A percentile compares a stretch with the other conserved stretches of the same genome.
Evolutionary conservation across 1,140 invertebrate genomes (phyloP).

Genomic region (Dermatophagoides farinae): DNA sequence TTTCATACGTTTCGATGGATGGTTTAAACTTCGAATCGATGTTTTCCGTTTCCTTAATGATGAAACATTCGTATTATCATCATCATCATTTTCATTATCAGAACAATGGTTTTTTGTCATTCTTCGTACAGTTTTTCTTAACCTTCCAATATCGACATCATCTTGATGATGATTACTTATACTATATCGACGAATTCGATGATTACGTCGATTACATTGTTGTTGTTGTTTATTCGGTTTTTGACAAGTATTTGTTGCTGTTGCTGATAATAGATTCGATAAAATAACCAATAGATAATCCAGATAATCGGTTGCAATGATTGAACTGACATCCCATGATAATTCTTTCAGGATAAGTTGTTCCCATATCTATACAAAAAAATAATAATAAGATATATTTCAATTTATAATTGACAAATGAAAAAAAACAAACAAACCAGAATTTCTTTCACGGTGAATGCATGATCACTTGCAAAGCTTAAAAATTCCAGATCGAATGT

Average conservation of each 20-base stretch:
- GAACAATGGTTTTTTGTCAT: too few species aligned
- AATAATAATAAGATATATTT: slow-evolving; percentile 33
- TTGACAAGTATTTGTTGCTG: neutral
- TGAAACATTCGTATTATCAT: neutral
- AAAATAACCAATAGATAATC: slow-evolving; percentile 18
- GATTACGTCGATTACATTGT: neutral
- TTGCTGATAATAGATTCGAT: neutral
- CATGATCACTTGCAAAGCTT: slow-evolving; percentile 76
- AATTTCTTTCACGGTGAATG: slow-evolving; percentile 56
- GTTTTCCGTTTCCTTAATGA: neutral
- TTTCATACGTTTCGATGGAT: neutral
- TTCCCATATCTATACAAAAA: slow-evolving; percentile 19
- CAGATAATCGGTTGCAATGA: slow-evolving; percentile 19
- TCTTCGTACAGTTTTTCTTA: too few species aligned
- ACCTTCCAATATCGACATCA: too few species aligned
- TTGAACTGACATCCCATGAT: slow-evolving; percentile 20
- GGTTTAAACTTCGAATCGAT: neutral
- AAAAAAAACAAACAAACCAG: slow-evolving; percentile 44
- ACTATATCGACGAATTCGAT: neutral
- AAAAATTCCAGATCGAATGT: slow-evolving; percentile 56
- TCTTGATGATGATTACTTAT: neutral
- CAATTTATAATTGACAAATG: too few species aligned
- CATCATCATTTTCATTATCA: too few species aligned
- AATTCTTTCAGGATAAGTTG: slow-evolving; percentile 17
- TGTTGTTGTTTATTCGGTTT: neutral